phyloP scores from a whole-genome alignment of 2,797 vertebrate genomes.

The Lycodopsis pacificus region DNA sequence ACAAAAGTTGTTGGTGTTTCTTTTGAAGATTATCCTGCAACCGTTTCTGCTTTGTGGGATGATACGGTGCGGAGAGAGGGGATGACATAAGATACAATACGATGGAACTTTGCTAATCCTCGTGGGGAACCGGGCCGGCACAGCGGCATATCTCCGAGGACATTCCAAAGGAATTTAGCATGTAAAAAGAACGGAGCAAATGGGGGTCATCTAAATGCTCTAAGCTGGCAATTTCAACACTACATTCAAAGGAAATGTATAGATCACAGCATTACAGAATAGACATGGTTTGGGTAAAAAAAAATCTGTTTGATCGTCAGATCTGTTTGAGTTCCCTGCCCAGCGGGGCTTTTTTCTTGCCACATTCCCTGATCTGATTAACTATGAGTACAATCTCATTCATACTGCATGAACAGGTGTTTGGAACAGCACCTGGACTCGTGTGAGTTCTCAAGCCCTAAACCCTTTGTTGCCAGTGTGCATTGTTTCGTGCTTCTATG shows the following conservation, averaged over 20 bases:
- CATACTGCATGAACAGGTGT: background rate
- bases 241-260: background rate
- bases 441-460: background rate
- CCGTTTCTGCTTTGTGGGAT: constrained; percentile 32
- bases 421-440: constrained; percentile 5
- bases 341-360: background rate
- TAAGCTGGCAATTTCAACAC: constrained; percentile 1
- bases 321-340: background rate
- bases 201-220: constrained; percentile 23
- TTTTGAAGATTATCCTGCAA: constrained; percentile 60
- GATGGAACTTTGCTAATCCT: constrained; percentile 58
- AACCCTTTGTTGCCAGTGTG: constrained; percentile 11
- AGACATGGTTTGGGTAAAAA: background rate
- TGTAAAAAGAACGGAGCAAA: constrained; percentile 26
- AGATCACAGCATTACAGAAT: background rate
- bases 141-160: background rate
- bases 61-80: constrained; percentile 22
- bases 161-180: constrained; percentile 21
- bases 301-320: background rate
- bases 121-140: background rate
- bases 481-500: constrained; percentile 8
- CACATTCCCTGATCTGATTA: background rate
- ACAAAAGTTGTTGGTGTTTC: constrained; percentile 54
- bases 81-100: constrained; percentile 46
- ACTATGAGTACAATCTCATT: background rate